Conservation (phyloP, 1,140 invertebrate species). For the Dysdera silvatica region DNA sequence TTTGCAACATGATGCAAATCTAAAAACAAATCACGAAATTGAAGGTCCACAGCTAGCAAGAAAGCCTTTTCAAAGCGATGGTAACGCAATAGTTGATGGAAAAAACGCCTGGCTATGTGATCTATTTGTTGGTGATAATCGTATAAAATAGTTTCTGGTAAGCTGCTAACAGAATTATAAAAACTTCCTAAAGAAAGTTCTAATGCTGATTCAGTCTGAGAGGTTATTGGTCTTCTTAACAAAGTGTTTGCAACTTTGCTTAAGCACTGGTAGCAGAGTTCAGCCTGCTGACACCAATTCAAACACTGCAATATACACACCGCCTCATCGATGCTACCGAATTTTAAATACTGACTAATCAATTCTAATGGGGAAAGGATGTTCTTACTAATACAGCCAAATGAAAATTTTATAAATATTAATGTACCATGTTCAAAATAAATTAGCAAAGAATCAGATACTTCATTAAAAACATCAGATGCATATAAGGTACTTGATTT, state of each 20-base stretch:
- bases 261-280: constrained; percentile 25
- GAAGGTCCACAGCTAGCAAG: constrained; percentile 32
- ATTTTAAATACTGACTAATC: constrained; percentile 28
- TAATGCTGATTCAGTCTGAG: constrained; percentile 16
- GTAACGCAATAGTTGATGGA: constrained; percentile 29
- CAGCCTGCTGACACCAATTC: constrained; percentile 27
- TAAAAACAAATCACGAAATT: constrained; percentile 30
- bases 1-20: constrained; percentile 31
- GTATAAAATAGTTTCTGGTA: constrained; percentile 23
- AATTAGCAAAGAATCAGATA: constrained; percentile 5
- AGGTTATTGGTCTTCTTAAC: constrained; percentile 23
- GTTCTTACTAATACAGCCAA: constrained; percentile 10
- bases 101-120: constrained; percentile 32
- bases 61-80: constrained; percentile 31
- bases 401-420: constrained; percentile 14
- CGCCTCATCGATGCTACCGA: constrained; percentile 27
- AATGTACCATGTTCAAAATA: constrained; percentile 9
- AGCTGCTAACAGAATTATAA: constrained; percentile 20
- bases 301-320: constrained; percentile 24
- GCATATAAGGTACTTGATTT: too few relatives aligned
- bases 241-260: constrained; percentile 31
- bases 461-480: background rate
- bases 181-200: constrained; percentile 31
- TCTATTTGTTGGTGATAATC: constrained; percentile 26
- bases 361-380: constrained; percentile 5